A percentile compares a stretch with the other conserved stretches of the same genome.
Conservation (phyloP, 2,888 invertebrate species). For the Drosophila fungiperda region DNA sequence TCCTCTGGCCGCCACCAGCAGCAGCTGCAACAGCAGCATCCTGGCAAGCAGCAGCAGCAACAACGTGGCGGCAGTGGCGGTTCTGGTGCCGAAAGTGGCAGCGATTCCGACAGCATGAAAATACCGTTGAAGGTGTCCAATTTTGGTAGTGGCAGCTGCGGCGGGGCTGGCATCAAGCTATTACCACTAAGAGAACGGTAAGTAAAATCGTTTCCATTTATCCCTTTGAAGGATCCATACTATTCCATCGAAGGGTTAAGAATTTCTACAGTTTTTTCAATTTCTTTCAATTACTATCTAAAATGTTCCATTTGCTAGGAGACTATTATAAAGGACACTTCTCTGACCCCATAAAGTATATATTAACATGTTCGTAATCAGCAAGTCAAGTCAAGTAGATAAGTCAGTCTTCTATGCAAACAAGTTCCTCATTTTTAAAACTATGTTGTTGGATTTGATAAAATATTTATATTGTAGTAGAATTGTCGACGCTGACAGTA, state of each 20-base stretch:
- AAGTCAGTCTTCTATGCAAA: too few species aligned
- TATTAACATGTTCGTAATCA: neutral
- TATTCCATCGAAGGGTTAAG: neutral
- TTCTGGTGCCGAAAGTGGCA: slow-evolving; percentile 86
- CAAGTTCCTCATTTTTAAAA: too few species aligned
- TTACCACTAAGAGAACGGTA: slow-evolving; percentile 88
- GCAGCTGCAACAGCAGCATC: slow-evolving; percentile 58
- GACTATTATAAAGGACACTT: neutral
- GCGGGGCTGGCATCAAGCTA: slow-evolving; percentile 67
- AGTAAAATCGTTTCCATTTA: slow-evolving; percentile 50
- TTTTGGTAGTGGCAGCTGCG: slow-evolving; percentile 74
- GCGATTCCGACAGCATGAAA: slow-evolving; percentile 90
- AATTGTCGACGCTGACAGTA: too few species aligned
- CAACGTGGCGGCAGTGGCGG: slow-evolving; percentile 67
- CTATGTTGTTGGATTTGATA: too few species aligned
- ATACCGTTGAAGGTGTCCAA: slow-evolving; percentile 88
- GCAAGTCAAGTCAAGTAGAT: neutral
- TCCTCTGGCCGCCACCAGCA: slow-evolving; percentile 79
- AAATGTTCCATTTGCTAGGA: neutral
- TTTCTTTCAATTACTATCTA: neutral
- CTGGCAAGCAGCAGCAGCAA: slow-evolving; percentile 60
- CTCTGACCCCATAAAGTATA: neutral
- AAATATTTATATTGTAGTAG: too few species aligned
- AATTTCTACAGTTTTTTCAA: neutral
- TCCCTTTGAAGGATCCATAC: neutral